Conservation (phyloP, 2,113 vertebrate species). For the Perognathus longimembris region DNA sequence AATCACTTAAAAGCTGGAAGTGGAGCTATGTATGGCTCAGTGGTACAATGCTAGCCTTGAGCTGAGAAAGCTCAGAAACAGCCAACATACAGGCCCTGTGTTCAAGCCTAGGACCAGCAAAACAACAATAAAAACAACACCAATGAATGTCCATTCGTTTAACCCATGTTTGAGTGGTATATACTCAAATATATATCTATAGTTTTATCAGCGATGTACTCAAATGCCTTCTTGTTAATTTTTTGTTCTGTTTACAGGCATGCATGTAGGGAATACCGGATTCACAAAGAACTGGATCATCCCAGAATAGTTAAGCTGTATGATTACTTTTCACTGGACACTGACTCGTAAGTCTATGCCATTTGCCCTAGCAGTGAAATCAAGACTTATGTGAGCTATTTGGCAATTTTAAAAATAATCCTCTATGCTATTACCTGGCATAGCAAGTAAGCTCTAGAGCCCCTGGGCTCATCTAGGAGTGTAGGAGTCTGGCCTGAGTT, state of each 20-base stretch:
- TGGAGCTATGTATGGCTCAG: no score
- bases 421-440: neutral
- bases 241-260: constrained; percentile 89
- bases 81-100: no score
- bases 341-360: constrained; percentile 95
- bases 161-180: neutral
- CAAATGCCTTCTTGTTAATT: constrained; percentile 66
- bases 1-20: no score
- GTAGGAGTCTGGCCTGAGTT: neutral
- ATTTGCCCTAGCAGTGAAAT: neutral
- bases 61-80: no score
- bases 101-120: no score
- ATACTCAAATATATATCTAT: no score
- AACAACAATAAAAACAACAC: no score
- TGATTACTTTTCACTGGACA: constrained; percentile 99
- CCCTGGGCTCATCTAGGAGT: neutral
- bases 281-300: constrained; percentile 99
- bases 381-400: neutral
- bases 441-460: neutral
- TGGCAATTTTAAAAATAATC: neutral
- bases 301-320: constrained; percentile 99
- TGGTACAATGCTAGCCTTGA: no score
- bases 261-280: constrained; percentile 99
- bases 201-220: no score
- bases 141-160: constrained; percentile 1